Percentiles rank a stretch among this genome's conserved stretches.
Conservation (phyloP, 2,888 invertebrate genomes). For the Macaria notata region DNA sequence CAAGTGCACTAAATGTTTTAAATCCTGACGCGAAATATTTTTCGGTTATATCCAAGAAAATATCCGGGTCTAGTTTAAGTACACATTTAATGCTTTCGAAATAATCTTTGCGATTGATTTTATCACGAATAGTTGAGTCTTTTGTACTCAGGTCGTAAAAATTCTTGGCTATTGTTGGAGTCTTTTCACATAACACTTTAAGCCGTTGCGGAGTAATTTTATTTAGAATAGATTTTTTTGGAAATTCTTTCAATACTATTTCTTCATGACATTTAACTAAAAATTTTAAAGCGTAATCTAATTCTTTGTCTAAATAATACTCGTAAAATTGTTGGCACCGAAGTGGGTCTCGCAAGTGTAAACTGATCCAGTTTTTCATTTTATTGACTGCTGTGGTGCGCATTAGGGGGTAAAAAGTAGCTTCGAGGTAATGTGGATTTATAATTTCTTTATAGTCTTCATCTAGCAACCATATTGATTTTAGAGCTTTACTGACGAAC, state of each 20-base stretch:
- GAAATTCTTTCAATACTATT: constrained; percentile 43
- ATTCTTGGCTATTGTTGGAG: constrained; percentile 45
- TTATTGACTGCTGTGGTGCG: constrained; percentile 32
- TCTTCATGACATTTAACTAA: constrained; percentile 47
- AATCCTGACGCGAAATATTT: constrained; percentile 41
- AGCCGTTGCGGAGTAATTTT: constrained; percentile 49
- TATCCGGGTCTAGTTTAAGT: constrained; percentile 46
- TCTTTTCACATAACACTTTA: constrained; percentile 52
- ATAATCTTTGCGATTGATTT: constrained; percentile 32
- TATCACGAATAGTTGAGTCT: constrained; percentile 11
- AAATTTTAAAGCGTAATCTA: constrained; percentile 49
- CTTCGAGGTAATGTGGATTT: constrained; percentile 32
- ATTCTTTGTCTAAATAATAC: constrained; percentile 45
- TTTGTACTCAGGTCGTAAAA: constrained; percentile 49
- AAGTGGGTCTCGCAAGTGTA: constrained; percentile 36
- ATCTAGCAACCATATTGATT: constrained; percentile 34
- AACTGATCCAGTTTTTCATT: constrained; percentile 33
- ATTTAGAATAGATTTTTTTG: constrained; percentile 34
- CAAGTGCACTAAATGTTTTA: constrained; percentile 34
- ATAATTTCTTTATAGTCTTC: constrained; percentile 27
- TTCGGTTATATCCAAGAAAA: constrained; percentile 53
- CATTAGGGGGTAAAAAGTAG: constrained; percentile 35
- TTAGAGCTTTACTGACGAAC: constrained; percentile 35
- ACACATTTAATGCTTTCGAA: constrained; percentile 46
- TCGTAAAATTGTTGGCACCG: constrained; percentile 55